Evolutionary conservation across 1,140 invertebrate genomes (phyloP).

Genomic region (Saccostrea cuccullata): DNA sequence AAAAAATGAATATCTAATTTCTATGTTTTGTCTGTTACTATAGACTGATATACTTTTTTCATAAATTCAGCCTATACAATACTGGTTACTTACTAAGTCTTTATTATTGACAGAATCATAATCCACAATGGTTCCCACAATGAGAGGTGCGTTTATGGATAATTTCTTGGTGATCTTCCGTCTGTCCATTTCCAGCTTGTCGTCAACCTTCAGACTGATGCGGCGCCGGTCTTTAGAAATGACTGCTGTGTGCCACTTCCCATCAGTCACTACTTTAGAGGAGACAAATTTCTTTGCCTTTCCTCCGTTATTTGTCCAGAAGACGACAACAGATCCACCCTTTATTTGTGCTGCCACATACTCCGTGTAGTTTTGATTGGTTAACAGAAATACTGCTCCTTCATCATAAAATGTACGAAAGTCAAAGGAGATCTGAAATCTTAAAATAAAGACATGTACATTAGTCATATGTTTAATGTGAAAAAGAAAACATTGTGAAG

Average conservation of each 20-base stretch:
- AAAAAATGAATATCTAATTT: too few species aligned
- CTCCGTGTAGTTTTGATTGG: slow-evolving; percentile 82
- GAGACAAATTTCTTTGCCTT: slow-evolving; percentile 82
- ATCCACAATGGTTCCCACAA: slow-evolving; percentile 88
- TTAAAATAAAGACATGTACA: slow-evolving; percentile 44
- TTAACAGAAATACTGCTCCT: slow-evolving; percentile 87
- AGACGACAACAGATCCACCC: slow-evolving; percentile 85
- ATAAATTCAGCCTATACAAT: too few species aligned
- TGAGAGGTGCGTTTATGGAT: slow-evolving; percentile 85
- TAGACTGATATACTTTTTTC: too few species aligned
- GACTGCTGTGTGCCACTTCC: slow-evolving; percentile 88
- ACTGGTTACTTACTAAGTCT: slow-evolving; percentile 54
- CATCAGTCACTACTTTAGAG: slow-evolving; percentile 86
- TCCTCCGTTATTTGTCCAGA: slow-evolving; percentile 82
- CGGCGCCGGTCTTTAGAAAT: slow-evolving; percentile 83
- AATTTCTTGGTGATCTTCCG: slow-evolving; percentile 85
- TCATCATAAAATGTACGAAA: slow-evolving; percentile 92
- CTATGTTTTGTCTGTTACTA: too few species aligned
- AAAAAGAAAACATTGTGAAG: too few species aligned
- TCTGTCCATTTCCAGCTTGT: slow-evolving; percentile 81
- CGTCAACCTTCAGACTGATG: slow-evolving; percentile 85
- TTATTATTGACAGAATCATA: slow-evolving; percentile 60
- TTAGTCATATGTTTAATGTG: background rate
- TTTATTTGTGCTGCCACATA: slow-evolving; percentile 86
- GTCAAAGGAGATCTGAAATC: slow-evolving; percentile 87